Percentiles rank a stretch among this genome's conserved stretches.
Conservation (phyloP, 2,888 invertebrate genomes). For the Pyrochroa serraticornis region DNA sequence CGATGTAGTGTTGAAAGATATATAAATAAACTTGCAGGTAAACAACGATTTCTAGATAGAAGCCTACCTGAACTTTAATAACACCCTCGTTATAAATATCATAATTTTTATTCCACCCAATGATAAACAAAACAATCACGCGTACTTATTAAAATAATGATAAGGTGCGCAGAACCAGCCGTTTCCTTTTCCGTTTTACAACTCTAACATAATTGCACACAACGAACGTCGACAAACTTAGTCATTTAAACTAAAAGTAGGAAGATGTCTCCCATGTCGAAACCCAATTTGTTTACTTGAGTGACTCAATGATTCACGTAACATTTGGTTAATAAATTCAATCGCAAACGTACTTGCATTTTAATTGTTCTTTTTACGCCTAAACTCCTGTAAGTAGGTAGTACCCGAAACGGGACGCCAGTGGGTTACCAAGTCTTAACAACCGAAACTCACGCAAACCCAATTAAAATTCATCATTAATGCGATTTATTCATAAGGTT, state of each 20-base stretch:
- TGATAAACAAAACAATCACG: not conserved
- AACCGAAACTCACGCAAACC: not conserved
- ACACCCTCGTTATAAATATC: not conserved
- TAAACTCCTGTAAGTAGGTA: not conserved
- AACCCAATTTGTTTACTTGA: constrained; percentile 20
- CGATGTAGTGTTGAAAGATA: not conserved
- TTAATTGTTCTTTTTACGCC: constrained; percentile 1
- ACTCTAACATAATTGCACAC: constrained; percentile 10
- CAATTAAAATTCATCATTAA: too few species aligned
- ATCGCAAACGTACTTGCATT: not conserved
- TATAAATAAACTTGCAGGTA: not conserved
- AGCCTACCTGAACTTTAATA: not conserved
- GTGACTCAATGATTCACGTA: constrained; percentile 19
- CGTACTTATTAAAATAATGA: not conserved
- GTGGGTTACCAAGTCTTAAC: not conserved
- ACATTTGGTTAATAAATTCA: constrained; percentile 16
- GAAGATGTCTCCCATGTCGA: constrained; percentile 16
- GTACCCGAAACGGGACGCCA: not conserved
- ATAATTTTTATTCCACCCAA: not conserved
- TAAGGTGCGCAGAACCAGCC: not conserved
- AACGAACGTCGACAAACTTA: constrained; percentile 1
- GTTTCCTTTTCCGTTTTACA: constrained; percentile 3
- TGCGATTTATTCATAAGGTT: not conserved
- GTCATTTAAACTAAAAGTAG: constrained; percentile 16
- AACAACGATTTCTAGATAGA: not conserved